Evolutionary conservation across 2,113 vertebrate genomes (phyloP).

Genomic region (Eptesicus fuscus): DNA sequence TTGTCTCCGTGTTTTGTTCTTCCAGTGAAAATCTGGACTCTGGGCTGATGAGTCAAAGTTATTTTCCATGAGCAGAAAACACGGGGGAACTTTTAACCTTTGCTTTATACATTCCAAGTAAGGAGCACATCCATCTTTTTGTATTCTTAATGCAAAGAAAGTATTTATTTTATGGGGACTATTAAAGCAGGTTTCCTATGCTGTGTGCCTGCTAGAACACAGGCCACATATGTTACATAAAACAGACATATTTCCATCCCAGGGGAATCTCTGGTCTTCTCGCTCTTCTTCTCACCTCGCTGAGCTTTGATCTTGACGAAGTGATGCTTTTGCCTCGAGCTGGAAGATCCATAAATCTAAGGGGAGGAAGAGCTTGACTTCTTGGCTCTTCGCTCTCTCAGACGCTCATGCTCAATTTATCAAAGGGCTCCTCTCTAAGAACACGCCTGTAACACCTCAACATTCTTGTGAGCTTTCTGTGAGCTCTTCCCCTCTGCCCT

Average conservation of each 20-base stretch:
- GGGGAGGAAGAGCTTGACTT: conserved; percentile 59
- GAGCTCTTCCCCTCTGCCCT: not conserved
- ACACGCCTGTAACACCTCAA: conserved; percentile 58
- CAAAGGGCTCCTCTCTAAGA: conserved; percentile 43
- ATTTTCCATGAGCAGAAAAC: conserved; percentile 62
- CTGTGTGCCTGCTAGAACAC: conserved; percentile 39
- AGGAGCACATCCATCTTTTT: conserved; percentile 60
- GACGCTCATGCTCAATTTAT: conserved; percentile 38
- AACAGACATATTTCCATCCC: conserved; percentile 64
- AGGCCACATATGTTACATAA: conserved; percentile 67
- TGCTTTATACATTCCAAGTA: conserved; percentile 50
- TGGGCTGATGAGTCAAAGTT: conserved; percentile 46
- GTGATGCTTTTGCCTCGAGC: conserved; percentile 48
- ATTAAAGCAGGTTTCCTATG: conserved; percentile 66
- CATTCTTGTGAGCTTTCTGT: conserved; percentile 3
- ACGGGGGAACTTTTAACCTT: conserved; percentile 68
- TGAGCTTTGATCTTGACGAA: conserved; percentile 64
- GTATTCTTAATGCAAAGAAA: conserved; percentile 67
- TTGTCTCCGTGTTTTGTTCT: not conserved
- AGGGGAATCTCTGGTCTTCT: conserved; percentile 55
- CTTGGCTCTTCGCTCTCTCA: conserved; percentile 45
- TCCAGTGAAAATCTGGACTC: conserved; percentile 66
- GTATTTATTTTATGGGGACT: conserved; percentile 72
- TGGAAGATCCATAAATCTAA: conserved; percentile 68
- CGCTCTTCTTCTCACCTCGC: conserved; percentile 54